Evolutionary conservation across 2,113 vertebrate species (phyloP), one percentile per base, ranked within the genome.

Genomic region (Dicentrarchus labrax): DNA sequence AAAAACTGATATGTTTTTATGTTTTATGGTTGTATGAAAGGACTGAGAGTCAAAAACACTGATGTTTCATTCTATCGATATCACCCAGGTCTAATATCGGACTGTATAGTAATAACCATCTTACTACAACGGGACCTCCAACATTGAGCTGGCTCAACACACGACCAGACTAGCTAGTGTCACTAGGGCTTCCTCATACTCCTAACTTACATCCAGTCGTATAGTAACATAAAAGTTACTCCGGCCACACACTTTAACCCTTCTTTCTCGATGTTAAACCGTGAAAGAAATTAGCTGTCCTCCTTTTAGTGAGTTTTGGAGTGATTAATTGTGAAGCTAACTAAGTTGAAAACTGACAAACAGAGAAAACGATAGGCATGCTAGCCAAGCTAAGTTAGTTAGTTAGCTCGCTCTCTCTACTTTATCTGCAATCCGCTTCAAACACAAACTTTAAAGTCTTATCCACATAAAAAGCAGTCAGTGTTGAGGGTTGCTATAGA

Each of bases 101-200:
- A 2, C 16, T 21, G 8, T 8, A 36, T 11, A 16, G 1, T 7
- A 62, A 54, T 17, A 61, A 6, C 38, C 17, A 38, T 70, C 12
- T 41, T 54, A 41, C 8, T 59, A 15, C 3, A 30, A 2, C 8
- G 12, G 45, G 17, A 43, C 9, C 3, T 51, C 7, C 7, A 30
- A 2, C 11, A 51, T 19, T 24, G 51, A 68, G 67, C 70, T 54
- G 67, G 70, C 21, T 67, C 51, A 12, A 75, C 76, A 81, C 90
- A 88, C 88, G 88, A 78, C 72, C 64, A 43, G 11, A 41, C 67
- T 51, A 85, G 78, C 84, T 70, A 10, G n/a, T n/a, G n/a, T n/a
- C n/a, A 70, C 62, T 53, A 68, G 48, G 45, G 39, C 43, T 43
- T 48, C 61, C 5, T 62, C 41, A 2, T 41, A 30, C 70, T 66